phyloP scores from a whole-genome alignment of 1,140 invertebrate species.

The Leguminivora glycinivorella region DNA sequence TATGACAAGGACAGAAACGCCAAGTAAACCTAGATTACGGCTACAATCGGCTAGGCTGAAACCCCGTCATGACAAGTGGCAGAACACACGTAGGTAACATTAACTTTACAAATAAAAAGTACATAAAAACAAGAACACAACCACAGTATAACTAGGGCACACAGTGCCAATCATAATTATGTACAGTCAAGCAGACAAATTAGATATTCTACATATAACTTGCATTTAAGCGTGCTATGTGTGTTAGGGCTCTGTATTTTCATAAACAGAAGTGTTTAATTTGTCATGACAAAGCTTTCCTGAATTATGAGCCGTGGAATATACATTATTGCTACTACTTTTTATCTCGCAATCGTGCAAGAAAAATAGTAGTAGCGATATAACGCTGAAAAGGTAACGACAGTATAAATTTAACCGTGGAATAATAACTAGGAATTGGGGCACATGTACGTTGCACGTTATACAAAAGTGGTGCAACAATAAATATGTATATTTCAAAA shows the following conservation, averaged over 20 bases:
- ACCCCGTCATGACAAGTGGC: slow-evolving; percentile 4
- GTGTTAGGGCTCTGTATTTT: background rate
- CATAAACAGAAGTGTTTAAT: background rate
- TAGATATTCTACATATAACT: background rate
- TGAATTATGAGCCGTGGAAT: background rate
- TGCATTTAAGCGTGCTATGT: background rate
- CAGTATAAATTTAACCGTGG: background rate
- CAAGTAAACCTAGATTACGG: background rate
- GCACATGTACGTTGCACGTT: slow-evolving; percentile 47
- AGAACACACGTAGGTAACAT: background rate
- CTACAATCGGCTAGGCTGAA: background rate
- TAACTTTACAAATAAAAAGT: background rate
- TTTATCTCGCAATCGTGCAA: background rate
- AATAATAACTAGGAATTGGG: slow-evolving; percentile 46
- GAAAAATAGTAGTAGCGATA: background rate
- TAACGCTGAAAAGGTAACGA: background rate
- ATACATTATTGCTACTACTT: background rate
- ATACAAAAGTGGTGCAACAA: slow-evolving; percentile 39
- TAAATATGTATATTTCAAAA: slow-evolving; percentile 10
- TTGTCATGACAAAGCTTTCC: slow-evolving; percentile 9
- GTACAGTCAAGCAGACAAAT: background rate
- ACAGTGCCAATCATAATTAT: background rate
- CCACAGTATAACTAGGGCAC: slow-evolving; percentile 4
- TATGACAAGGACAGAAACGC: background rate
- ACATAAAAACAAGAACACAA: slow-evolving; percentile 3